These are phyloP conservation scores for Erebia ligea DNA, from an alignment of 2,888 invertebrate genomes.

Conservation along the genomic window DNA sequence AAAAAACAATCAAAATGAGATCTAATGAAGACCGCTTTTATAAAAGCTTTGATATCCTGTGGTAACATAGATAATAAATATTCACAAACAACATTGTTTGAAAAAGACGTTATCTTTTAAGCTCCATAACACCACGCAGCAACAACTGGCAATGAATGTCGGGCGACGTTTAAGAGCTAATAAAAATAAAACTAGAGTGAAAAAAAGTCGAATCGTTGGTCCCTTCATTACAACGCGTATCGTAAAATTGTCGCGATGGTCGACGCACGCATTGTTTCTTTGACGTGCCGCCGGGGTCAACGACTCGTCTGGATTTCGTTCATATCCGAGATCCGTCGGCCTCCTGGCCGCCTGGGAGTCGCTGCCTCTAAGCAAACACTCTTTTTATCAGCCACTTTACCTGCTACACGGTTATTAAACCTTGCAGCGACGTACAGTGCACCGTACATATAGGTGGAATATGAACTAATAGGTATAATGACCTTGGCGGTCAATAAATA, in stretches of 20 bases:
- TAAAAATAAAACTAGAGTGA: constrained; percentile 38
- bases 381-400: constrained; percentile 22
- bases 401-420: not conserved
- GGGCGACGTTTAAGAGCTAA: constrained; percentile 36
- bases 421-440: not conserved
- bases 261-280: constrained; percentile 74
- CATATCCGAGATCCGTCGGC: constrained; percentile 58
- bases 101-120: constrained; percentile 15
- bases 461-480: constrained; percentile 35
- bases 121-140: constrained; percentile 18
- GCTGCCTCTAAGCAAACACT: constrained; percentile 33
- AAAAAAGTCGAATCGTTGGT: constrained; percentile 38
- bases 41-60: constrained; percentile 18
- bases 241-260: constrained; percentile 46
- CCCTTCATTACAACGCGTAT: constrained; percentile 45
- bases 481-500: constrained; percentile 39
- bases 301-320: constrained; percentile 79
- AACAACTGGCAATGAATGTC: constrained; percentile 28
- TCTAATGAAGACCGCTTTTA: constrained; percentile 18
- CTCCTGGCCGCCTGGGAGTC: constrained; percentile 26
- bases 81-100: constrained; percentile 6
- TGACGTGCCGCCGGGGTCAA: constrained; percentile 75
- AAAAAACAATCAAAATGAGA: constrained; percentile 25
- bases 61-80: constrained; percentile 16
- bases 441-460: not conserved